Percentiles rank a stretch among this genome's conserved stretches.
Evolutionary conservation across 2,113 vertebrate species (phyloP).

Genomic region (Lepus europaeus): DNA sequence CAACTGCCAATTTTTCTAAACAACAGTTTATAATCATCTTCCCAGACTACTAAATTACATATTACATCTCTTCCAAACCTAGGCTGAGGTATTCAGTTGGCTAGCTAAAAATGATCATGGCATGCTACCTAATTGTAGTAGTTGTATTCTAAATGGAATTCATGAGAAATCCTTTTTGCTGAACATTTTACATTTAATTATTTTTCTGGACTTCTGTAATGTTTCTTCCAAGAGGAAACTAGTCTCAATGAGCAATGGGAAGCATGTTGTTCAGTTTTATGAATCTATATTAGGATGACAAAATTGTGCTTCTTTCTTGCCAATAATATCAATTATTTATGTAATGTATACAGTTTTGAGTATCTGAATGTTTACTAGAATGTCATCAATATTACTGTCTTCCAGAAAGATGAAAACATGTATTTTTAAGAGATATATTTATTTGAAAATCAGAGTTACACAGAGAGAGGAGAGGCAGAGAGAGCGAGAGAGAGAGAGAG

Average conservation of each 20-base stretch:
- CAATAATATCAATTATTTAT: constrained; percentile 24
- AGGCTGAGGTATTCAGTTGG: background rate
- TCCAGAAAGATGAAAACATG: background rate
- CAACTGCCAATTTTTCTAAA: background rate
- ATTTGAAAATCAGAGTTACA: too few species aligned
- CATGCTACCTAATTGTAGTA: background rate
- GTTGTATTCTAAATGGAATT: background rate
- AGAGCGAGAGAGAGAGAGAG: too few species aligned
- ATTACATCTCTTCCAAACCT: background rate
- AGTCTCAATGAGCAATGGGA: background rate
- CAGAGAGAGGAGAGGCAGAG: too few species aligned
- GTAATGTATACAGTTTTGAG: background rate
- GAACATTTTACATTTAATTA: background rate
- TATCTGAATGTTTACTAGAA: background rate
- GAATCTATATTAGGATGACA: background rate
- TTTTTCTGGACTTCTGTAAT: background rate
- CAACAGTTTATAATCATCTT: background rate
- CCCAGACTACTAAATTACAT: accelerated
- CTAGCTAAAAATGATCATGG: background rate
- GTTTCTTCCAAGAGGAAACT: background rate
- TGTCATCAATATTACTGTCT: background rate
- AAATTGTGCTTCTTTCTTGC: background rate
- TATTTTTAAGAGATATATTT: background rate
- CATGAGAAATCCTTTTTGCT: background rate
- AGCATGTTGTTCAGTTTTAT: background rate